Evolutionary conservation across 2,888 invertebrate genomes (phyloP), one percentile per base, ranked within the genome.

Genomic region (Cinara cedri): DNA sequence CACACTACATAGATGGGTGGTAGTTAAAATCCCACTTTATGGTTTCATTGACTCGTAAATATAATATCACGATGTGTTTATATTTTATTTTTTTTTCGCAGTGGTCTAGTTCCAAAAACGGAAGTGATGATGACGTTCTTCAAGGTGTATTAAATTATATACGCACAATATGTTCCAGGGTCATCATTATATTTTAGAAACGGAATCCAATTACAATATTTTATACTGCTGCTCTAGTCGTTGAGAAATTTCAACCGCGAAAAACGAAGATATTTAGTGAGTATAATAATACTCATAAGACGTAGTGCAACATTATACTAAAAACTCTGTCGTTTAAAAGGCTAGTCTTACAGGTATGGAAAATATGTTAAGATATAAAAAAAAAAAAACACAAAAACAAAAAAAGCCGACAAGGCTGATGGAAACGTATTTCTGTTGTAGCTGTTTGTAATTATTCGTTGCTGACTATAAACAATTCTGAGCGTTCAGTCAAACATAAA

Each of bases 1-100:
- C 42, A 46, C 24, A 72, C 16, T 72, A 57, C 57, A 57, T 57
- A 72, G 44, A 57, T 46, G 21, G 11, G 16, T n/a, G 74, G 54
- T 65, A 65, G 74, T 75, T 75, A 42, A 74, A 72, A 42, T 54
- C 19, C 46, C 11, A 71, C 14, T 62, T 74, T 65, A 74, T 74
- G 65, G 63, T 74, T 65, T 75, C 74, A 65, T 65, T 65, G 19
- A 42, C 74, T 75, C 63, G n/a, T 63, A 51, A 63, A 63, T 72
- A 72, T 46, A 34, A 34, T 34, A 57, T 57, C 57, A 57, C 34
- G 34, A 34, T 57, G 24, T 72, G n/a, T 34, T 34, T 34, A 4
- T 34, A 46, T 44, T 26, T 51, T 46, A 46, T 34, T n/a, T 34
- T 34, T 34, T 8, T 44, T 44, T 46, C 42, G 6, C 6, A 46